These are phyloP conservation scores for Lipotes vexillifer DNA, from an alignment of 2,113 vertebrate genomes.

Conservation along the genomic window DNA sequence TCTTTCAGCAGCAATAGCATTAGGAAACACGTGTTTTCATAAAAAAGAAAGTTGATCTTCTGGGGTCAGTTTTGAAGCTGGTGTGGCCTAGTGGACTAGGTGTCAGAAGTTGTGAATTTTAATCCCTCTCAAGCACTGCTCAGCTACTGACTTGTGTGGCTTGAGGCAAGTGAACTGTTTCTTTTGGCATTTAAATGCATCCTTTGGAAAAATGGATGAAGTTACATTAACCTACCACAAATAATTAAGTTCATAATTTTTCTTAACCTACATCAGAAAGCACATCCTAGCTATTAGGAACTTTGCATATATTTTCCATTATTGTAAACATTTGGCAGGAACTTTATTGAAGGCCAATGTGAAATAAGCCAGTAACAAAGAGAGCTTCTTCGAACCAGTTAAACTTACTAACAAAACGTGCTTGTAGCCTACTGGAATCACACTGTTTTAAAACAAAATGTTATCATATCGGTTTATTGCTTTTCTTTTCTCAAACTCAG, in stretches of 20 bases:
- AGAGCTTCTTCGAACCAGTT: neutral
- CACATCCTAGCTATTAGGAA: neutral
- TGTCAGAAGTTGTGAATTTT: constrained; percentile 49
- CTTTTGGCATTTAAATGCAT: constrained; percentile 39
- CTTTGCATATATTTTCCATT: neutral
- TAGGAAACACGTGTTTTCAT: constrained; percentile 50
- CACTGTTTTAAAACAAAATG: neutral
- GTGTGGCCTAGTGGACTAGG: constrained; percentile 10
- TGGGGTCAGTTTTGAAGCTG: constrained; percentile 14
- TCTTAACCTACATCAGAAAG: neutral
- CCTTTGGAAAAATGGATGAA: neutral
- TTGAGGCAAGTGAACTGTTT: neutral
- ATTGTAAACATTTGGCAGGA: neutral
- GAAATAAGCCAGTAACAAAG: neutral
- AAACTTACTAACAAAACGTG: constrained; percentile 18
- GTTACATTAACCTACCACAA: neutral
- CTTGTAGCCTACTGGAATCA: neutral
- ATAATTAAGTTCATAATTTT: neutral
- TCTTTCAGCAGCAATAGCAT: constrained; percentile 58
- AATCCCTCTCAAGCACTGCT: constrained; percentile 12
- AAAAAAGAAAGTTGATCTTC: constrained; percentile 58
- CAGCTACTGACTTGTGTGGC: constrained; percentile 34
- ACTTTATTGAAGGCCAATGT: neutral
- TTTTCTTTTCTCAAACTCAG: neutral
- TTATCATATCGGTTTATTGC: neutral